Evolutionary conservation across 2,888 invertebrate species (phyloP).

Genomic region (Stenoptilia bipunctidactyla): DNA sequence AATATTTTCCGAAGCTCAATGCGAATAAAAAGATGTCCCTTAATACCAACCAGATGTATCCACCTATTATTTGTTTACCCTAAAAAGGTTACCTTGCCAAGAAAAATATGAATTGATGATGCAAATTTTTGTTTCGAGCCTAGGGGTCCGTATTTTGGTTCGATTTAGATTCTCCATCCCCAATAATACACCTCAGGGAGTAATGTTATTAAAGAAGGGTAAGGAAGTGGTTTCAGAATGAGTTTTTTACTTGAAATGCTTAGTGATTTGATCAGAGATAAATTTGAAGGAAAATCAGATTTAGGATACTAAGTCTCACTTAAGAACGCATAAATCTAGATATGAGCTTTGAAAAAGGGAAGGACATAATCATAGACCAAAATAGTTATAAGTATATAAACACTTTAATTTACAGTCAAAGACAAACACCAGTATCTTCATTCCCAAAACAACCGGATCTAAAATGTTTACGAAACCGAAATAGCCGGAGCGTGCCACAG

Average conservation of each 20-base stretch:
- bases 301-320: too few species aligned
- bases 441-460: slow-evolving; percentile 9
- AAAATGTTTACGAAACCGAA: slow-evolving; percentile 16
- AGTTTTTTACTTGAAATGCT: slow-evolving; percentile 10
- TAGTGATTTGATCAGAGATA: too few species aligned
- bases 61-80: slow-evolving; percentile 60
- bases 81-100: slow-evolving; percentile 33
- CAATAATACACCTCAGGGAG: slow-evolving; percentile 42
- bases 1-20: slow-evolving; percentile 62
- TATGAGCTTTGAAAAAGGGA: too few species aligned
- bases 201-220: slow-evolving; percentile 53
- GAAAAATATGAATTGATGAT: slow-evolving; percentile 50
- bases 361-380: slow-evolving; percentile 4
- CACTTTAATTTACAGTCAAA: too few species aligned
- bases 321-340: too few species aligned
- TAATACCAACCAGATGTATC: slow-evolving; percentile 61
- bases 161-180: slow-evolving; percentile 34
- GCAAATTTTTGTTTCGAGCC: slow-evolving; percentile 43
- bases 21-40: slow-evolving; percentile 66
- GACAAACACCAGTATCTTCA: too few species aligned
- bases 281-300: too few species aligned
- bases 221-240: slow-evolving; percentile 29
- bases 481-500: slow-evolving; percentile 11
- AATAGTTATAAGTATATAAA: not conserved
- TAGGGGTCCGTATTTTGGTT: slow-evolving; percentile 25